phyloP scores from a whole-genome alignment of 2,888 invertebrate genomes.

The Melanostoma mellinum region DNA sequence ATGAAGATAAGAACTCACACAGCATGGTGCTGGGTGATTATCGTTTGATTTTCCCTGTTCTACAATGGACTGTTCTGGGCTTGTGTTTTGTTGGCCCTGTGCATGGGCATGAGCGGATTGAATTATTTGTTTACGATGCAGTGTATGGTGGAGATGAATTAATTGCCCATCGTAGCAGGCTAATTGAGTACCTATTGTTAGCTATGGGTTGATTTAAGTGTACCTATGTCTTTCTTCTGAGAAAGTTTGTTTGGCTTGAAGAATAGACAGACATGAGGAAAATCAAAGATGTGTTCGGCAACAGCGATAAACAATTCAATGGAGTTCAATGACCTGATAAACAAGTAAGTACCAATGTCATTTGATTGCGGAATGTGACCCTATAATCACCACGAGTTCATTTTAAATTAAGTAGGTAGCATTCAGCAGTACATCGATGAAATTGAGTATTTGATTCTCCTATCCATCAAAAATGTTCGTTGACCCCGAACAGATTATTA shows the following conservation, averaged over 20 bases:
- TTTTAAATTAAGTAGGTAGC: no score
- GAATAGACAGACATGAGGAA: not conserved
- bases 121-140: constrained; percentile 57
- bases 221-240: constrained; percentile 42
- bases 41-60: constrained; percentile 35
- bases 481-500: no score
- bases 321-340: constrained; percentile 22
- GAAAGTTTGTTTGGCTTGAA: constrained; percentile 29
- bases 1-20: constrained; percentile 18
- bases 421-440: no score
- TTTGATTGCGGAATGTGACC: no score
- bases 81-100: constrained; percentile 14
- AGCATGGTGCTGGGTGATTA: constrained; percentile 49
- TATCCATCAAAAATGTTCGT: no score
- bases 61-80: constrained; percentile 1
- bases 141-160: constrained; percentile 52
- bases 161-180: constrained; percentile 52
- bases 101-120: constrained; percentile 16
- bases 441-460: no score
- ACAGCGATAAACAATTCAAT: not conserved
- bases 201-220: constrained; percentile 24
- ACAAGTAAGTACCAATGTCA: no score
- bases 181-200: constrained; percentile 60
- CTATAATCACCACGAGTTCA: no score
- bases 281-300: not conserved